phyloP scores from a whole-genome alignment of 2,797 vertebrate species.

The Calcarius lapponicus region DNA sequence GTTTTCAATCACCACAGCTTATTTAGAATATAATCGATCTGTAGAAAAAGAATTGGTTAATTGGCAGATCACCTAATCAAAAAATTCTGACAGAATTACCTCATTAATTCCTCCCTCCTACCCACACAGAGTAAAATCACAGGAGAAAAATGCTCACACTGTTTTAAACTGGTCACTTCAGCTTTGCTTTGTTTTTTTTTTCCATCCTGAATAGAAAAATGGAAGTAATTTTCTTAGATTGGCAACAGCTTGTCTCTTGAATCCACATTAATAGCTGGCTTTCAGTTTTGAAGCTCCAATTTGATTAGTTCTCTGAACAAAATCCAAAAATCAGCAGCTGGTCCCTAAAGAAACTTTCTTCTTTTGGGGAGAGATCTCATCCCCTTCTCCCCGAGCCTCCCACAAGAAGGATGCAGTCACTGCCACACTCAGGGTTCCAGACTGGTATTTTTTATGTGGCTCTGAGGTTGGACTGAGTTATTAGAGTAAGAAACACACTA shows the following conservation, averaged over 20 bases:
- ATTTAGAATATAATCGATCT: background rate
- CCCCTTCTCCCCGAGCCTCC: background rate
- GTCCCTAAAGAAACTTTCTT: background rate
- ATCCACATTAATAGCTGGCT: background rate
- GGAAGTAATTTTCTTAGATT: background rate
- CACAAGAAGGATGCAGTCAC: background rate
- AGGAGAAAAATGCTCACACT: background rate
- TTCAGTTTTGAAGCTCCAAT: background rate
- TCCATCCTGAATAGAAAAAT: background rate
- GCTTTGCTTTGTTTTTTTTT: background rate
- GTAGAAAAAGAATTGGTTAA: background rate
- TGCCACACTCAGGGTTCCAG: background rate
- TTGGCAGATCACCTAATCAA: background rate
- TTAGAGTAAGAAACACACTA: background rate
- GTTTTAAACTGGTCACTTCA: background rate
- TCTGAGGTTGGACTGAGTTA: background rate
- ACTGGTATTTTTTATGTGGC: background rate
- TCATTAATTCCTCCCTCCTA: background rate
- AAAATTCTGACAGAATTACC: background rate
- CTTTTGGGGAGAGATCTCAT: background rate
- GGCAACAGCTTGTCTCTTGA: background rate
- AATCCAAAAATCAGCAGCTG: background rate
- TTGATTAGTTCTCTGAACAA: background rate
- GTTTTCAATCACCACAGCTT: background rate
- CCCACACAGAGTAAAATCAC: background rate